Percentiles rank a stretch among this genome's conserved stretches.
Conservation (phyloP, 2,888 invertebrate genomes). For the Eilema caniola region DNA sequence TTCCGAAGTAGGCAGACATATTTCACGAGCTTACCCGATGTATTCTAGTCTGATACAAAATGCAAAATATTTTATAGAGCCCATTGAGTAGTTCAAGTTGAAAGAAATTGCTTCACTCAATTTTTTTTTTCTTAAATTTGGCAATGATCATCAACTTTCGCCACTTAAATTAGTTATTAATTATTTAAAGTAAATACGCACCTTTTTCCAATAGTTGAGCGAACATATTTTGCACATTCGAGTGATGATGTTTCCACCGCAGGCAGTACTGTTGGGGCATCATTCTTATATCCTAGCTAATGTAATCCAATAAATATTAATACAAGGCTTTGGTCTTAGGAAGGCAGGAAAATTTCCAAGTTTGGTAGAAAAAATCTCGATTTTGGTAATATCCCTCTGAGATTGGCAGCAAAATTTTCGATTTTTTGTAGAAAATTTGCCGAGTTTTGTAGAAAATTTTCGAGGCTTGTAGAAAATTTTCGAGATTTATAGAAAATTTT, state of each 20-base stretch:
- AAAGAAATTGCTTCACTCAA: too few species aligned
- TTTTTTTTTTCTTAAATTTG: too few species aligned
- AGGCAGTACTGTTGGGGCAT: constrained; percentile 96
- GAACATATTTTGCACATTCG: constrained; percentile 96
- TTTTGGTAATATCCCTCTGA: constrained; percentile 57
- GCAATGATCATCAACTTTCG: too few species aligned
- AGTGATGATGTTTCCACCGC: constrained; percentile 97
- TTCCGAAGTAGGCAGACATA: too few species aligned
- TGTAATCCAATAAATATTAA: constrained; percentile 37
- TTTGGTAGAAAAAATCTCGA: constrained; percentile 59
- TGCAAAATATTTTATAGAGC: too few species aligned
- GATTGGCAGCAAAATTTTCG: constrained; percentile 17
- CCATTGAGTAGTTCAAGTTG: too few species aligned
- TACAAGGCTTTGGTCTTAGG: constrained; percentile 65
- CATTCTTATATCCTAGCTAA: constrained; percentile 77
- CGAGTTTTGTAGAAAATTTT: constrained; percentile 59
- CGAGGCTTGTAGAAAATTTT: constrained; percentile 38
- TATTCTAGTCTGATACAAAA: too few species aligned
- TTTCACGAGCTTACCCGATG: too few species aligned
- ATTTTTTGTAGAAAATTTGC: constrained; percentile 59
- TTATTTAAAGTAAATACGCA: constrained; percentile 49
- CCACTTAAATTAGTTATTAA: neutral
- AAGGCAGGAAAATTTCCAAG: constrained; percentile 61
- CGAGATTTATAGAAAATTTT: constrained; percentile 24
- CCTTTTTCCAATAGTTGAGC: constrained; percentile 92